These are phyloP conservation scores for Notothenia coriiceps DNA, from an alignment of 2,113 vertebrate species.

Conservation along the genomic window DNA sequence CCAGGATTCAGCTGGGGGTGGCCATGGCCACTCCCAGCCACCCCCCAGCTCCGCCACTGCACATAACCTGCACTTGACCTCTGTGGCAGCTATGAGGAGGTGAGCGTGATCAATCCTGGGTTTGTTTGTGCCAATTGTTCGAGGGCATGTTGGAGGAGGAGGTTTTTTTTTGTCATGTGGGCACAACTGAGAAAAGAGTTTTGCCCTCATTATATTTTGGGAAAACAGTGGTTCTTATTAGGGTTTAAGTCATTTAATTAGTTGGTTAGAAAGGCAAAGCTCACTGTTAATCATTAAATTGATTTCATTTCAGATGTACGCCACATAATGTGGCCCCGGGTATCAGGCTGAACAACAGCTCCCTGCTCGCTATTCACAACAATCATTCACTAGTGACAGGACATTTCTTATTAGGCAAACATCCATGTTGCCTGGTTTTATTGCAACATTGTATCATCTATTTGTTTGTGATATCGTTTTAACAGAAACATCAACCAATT, in stretches of 20 bases:
- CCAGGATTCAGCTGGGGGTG: no score
- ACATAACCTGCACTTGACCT: conserved; percentile 68
- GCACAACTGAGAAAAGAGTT: conserved; percentile 2
- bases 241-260: conserved; percentile 14
- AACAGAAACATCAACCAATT: neutral
- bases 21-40: no score
- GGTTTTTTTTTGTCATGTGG: no score
- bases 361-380: conserved; percentile 42
- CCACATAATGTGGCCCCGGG: conserved; percentile 54
- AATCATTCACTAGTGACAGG: conserved; percentile 33
- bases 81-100: conserved; percentile 35
- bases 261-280: conserved; percentile 28
- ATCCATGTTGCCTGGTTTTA: neutral
- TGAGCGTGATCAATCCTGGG: conserved; percentile 50
- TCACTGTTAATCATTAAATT: conserved; percentile 55
- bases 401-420: conserved; percentile 28
- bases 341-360: conserved; percentile 34
- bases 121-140: conserved; percentile 62
- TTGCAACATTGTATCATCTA: neutral
- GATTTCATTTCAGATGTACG: conserved; percentile 53
- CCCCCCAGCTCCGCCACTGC: neutral
- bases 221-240: conserved; percentile 37
- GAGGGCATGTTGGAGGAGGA: conserved; percentile 13
- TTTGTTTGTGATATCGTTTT: neutral
- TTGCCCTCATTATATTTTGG: conserved; percentile 19